These are phyloP conservation scores for Tetragnatha versicolor DNA, from an alignment of 1,140 invertebrate species.

Conservation along the genomic window DNA sequence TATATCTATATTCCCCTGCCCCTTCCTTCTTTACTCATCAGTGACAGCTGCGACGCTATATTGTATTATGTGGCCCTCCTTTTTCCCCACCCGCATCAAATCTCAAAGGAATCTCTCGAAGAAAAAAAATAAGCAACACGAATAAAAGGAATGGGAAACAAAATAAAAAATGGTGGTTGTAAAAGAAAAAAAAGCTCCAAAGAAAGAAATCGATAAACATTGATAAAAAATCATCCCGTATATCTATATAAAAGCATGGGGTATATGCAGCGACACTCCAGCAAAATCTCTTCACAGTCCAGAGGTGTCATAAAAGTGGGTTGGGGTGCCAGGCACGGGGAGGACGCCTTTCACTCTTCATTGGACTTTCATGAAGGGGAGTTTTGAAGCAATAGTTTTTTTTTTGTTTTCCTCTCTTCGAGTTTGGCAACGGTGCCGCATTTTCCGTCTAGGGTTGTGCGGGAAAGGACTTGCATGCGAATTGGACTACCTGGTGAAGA, in stretches of 20 bases:
- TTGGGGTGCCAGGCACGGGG: constrained; percentile 15
- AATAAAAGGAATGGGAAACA: neutral
- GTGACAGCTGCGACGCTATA: constrained; percentile 49
- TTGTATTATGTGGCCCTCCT: constrained; percentile 46
- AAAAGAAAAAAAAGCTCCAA: neutral
- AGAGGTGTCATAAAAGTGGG: constrained; percentile 44
- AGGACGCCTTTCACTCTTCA: constrained; percentile 41
- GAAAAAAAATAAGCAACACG: constrained; percentile 19
- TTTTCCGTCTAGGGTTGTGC: constrained; percentile 24
- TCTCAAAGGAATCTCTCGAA: constrained; percentile 31
- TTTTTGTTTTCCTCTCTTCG: constrained; percentile 1
- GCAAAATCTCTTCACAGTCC: constrained; percentile 16
- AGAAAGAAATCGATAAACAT: constrained; percentile 36
- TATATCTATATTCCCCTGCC: neutral
- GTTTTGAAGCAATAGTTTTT: constrained; percentile 10
- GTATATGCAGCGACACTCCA: neutral
- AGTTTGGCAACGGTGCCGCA: constrained; percentile 6
- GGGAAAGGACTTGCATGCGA: too few species aligned
- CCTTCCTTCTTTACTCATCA: constrained; percentile 21
- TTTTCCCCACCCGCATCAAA: constrained; percentile 37
- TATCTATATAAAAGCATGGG: constrained; percentile 5
- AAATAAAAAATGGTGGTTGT: neutral
- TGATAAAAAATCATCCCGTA: neutral
- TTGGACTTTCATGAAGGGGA: constrained; percentile 48
- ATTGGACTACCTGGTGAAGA: too few species aligned